Conservation (phyloP, 2,797 vertebrate species). For the Pygocentrus nattereri region DNA sequence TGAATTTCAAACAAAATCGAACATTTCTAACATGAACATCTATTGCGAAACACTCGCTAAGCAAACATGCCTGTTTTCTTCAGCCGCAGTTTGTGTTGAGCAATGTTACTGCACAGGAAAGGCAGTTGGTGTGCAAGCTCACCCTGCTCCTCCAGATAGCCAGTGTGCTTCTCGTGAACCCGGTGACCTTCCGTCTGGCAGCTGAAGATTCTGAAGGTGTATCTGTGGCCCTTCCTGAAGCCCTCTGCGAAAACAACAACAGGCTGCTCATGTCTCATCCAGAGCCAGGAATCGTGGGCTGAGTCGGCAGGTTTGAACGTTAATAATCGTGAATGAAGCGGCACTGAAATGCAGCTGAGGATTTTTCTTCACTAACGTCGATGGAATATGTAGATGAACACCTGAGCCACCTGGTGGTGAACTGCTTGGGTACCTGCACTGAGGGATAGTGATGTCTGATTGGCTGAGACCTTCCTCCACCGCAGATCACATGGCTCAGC, state of each 20-base stretch:
- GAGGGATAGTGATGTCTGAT: constrained; percentile 73
- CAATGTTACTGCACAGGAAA: not conserved
- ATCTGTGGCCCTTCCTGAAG: constrained; percentile 79
- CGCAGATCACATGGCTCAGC: constrained; percentile 70
- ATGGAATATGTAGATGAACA: no score
- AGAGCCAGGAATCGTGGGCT: no score
- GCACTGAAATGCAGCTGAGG: no score
- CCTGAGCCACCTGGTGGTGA: no score
- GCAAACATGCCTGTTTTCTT: no score
- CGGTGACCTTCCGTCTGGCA: constrained; percentile 68
- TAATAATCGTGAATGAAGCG: no score
- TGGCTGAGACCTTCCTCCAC: constrained; percentile 78
- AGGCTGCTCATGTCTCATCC: not conserved
- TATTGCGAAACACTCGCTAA: not conserved
- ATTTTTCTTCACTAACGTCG: no score
- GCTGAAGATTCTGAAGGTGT: constrained; percentile 82
- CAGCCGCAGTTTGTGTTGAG: not conserved
- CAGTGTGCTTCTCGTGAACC: constrained; percentile 78
- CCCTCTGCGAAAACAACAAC: constrained; percentile 67
- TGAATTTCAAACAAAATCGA: no score
- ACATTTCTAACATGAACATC: no score
- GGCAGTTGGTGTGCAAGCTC: constrained; percentile 58
- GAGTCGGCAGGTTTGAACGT: no score
- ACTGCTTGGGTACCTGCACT: constrained; percentile 72
- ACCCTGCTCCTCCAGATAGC: constrained; percentile 84